Percentiles rank a stretch among this genome's conserved stretches.
These are phyloP conservation scores for Microctonus brassicae DNA, from an alignment of 2,888 invertebrate genomes.

Conservation along the genomic window DNA sequence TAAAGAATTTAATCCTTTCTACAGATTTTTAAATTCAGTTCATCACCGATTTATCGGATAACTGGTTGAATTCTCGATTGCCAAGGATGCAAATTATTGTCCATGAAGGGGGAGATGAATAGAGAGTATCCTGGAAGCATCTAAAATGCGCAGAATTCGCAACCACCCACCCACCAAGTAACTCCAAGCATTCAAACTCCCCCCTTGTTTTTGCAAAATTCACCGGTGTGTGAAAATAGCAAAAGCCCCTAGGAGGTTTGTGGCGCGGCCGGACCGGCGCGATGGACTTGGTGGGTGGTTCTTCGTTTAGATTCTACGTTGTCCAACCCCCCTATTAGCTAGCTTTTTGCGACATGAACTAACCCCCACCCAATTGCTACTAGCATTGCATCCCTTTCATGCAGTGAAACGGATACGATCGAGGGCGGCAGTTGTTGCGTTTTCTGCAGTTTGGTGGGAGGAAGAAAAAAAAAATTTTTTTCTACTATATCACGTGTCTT, in stretches of 20 bases:
- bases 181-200: background rate
- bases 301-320: conserved; percentile 64
- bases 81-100: background rate
- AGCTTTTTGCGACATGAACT: conserved; percentile 28
- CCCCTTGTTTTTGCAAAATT: background rate
- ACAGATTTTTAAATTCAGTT: background rate
- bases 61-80: background rate
- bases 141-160: background rate
- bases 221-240: conserved; percentile 9
- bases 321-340: conserved; percentile 61
- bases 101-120: background rate
- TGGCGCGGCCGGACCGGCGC: conserved; percentile 68
- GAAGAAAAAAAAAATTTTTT: too few species aligned
- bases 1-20: background rate
- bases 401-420: background rate
- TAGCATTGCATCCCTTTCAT: background rate
- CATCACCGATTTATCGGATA: background rate
- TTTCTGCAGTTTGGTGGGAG: background rate
- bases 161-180: background rate
- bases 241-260: conserved; percentile 38
- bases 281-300: conserved; percentile 70
- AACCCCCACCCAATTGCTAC: background rate
- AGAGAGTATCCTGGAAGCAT: background rate
- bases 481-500: too few species aligned
- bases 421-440: background rate